Percentiles rank a stretch among this genome's conserved stretches.
Conservation (phyloP, 2,888 invertebrate species). For the Julus scanicus region DNA sequence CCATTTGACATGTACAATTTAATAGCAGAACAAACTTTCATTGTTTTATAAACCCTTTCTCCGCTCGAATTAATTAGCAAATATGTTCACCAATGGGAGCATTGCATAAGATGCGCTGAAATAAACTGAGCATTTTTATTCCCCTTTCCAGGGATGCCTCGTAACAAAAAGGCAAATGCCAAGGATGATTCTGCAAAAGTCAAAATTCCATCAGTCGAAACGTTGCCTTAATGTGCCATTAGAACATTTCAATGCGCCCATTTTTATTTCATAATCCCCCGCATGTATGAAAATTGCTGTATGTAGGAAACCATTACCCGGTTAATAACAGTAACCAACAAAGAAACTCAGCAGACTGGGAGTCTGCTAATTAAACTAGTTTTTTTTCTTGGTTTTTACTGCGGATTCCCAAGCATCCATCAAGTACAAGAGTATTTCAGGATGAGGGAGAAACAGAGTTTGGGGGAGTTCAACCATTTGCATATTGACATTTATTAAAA, state of each 20-base stretch:
- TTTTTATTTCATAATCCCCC: background rate
- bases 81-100: background rate
- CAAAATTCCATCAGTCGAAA: background rate
- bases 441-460: background rate
- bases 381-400: background rate
- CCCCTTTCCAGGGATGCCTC: background rate
- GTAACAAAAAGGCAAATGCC: background rate
- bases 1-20: no score
- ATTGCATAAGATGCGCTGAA: background rate
- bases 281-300: background rate
- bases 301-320: slow-evolving; percentile 13
- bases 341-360: background rate
- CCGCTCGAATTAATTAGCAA: background rate
- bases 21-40: no score
- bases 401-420: slow-evolving; percentile 6
- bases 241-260: background rate
- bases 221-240: background rate
- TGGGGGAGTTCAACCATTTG: background rate
- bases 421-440: background rate
- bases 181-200: slow-evolving; percentile 8
- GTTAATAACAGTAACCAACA: slow-evolving; percentile 30
- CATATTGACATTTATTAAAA: slow-evolving; percentile 43
- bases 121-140: background rate
- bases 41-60: background rate
- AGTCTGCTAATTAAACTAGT: background rate